Conservation (phyloP, 2,113 vertebrate species). For the Phasianus colchicus region DNA sequence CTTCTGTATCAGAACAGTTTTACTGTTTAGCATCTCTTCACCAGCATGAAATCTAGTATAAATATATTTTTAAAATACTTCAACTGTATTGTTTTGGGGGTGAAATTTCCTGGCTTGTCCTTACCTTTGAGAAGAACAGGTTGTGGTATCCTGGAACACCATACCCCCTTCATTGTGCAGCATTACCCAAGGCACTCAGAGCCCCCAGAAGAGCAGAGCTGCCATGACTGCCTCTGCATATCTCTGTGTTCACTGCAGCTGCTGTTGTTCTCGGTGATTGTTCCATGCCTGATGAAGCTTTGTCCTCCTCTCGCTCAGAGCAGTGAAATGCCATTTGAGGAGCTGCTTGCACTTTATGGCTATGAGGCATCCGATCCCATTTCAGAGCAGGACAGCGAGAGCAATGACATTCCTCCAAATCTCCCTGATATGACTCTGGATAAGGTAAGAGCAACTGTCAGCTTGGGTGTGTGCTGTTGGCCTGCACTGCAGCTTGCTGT, state of each 20-base stretch:
- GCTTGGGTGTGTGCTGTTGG: background rate
- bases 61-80: background rate
- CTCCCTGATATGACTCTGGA: slow-evolving; percentile 90
- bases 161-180: fast-evolving
- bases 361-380: slow-evolving; percentile 87
- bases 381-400: slow-evolving; percentile 85
- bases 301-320: slow-evolving; percentile 77
- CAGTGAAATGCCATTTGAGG: slow-evolving; percentile 90
- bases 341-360: slow-evolving; percentile 92
- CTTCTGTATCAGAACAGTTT: background rate
- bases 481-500: background rate
- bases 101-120: background rate
- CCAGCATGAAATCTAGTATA: background rate
- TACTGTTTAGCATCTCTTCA: background rate
- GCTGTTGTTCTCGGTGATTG: background rate
- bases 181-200: background rate
- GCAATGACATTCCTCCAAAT: slow-evolving; percentile 76
- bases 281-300: slow-evolving; percentile 46
- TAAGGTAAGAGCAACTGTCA: slow-evolving; percentile 80
- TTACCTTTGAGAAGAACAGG: background rate
- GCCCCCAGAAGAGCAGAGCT: background rate
- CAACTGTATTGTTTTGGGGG: background rate
- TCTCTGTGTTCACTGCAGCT: background rate
- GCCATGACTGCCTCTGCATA: background rate
- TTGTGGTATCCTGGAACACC: background rate